Percentiles rank a stretch among this genome's conserved stretches.
These are phyloP conservation scores for Apeltes quadracus DNA, from an alignment of 2,113 vertebrate species.

Conservation along the genomic window DNA sequence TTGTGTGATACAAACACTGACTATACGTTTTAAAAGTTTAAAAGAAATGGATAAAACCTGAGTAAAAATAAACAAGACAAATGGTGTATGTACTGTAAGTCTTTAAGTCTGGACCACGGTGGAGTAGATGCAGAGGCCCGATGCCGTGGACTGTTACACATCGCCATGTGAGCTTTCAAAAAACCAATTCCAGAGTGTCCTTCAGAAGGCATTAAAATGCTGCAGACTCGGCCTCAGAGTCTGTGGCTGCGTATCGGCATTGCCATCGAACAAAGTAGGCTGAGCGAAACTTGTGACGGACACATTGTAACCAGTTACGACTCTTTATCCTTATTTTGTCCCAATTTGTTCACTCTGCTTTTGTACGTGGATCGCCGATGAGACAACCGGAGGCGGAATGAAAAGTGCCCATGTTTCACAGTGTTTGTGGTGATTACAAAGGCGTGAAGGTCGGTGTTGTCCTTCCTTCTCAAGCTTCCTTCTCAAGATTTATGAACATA, in stretches of 20 bases:
- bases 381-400: neutral
- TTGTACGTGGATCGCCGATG: neutral
- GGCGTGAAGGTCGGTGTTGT: neutral
- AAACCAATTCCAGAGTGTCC: conserved; percentile 41
- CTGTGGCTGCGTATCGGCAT: conserved; percentile 7
- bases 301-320: neutral
- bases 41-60: neutral
- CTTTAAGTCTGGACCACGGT: neutral
- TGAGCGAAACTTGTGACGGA: conserved; percentile 2
- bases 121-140: conserved; percentile 8
- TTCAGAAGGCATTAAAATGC: conserved; percentile 47
- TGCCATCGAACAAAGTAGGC: neutral
- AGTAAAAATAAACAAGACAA: neutral
- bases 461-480: neutral
- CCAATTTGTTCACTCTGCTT: neutral
- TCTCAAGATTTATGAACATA: too few relatives aligned
- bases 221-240: conserved; percentile 1
- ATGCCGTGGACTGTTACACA: conserved; percentile 9
- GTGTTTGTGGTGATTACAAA: neutral
- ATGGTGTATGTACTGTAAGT: neutral
- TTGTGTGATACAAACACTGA: neutral
- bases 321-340: neutral
- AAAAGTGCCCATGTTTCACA: neutral
- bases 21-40: neutral
- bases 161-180: conserved; percentile 39